Evolutionary conservation across 1,140 invertebrate species (phyloP).

Genomic region (Macrotrachela quadricornifera): DNA sequence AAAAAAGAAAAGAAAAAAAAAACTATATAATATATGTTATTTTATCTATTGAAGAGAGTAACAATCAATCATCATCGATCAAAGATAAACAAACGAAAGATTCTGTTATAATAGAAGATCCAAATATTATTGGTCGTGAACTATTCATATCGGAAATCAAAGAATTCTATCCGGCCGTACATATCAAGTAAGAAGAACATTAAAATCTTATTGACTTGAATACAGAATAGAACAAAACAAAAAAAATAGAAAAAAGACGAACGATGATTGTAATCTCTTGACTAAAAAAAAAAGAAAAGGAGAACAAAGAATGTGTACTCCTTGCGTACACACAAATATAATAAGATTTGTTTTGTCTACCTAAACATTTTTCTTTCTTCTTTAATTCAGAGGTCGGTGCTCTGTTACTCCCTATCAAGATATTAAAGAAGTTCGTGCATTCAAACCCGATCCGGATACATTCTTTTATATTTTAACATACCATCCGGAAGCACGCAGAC

Average conservation of each 20-base stretch:
- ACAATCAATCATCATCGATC: too few species aligned
- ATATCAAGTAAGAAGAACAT: neutral
- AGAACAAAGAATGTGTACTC: too few species aligned
- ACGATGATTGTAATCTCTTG: too few species aligned
- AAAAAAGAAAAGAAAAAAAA: too few species aligned
- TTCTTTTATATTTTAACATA: conserved; percentile 39
- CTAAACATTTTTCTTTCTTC: neutral
- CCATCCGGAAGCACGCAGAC: conserved; percentile 40
- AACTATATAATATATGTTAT: neutral
- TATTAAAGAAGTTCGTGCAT: conserved; percentile 17
- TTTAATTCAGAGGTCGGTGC: conserved; percentile 29
- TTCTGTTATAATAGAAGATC: neutral
- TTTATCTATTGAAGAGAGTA: neutral
- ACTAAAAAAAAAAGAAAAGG: too few species aligned
- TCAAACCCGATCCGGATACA: conserved; percentile 21
- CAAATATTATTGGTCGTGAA: conserved; percentile 7
- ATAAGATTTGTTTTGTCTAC: too few species aligned
- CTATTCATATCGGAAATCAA: conserved; percentile 7
- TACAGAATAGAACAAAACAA: too few species aligned
- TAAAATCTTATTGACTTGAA: too few species aligned
- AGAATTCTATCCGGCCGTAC: conserved; percentile 4
- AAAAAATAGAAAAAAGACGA: too few species aligned
- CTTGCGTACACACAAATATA: too few species aligned
- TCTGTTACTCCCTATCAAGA: conserved; percentile 34
- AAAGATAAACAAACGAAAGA: conserved; percentile 3